phyloP scores from a whole-genome alignment of 1,140 invertebrate genomes.

The Chironomus striatipennis region DNA sequence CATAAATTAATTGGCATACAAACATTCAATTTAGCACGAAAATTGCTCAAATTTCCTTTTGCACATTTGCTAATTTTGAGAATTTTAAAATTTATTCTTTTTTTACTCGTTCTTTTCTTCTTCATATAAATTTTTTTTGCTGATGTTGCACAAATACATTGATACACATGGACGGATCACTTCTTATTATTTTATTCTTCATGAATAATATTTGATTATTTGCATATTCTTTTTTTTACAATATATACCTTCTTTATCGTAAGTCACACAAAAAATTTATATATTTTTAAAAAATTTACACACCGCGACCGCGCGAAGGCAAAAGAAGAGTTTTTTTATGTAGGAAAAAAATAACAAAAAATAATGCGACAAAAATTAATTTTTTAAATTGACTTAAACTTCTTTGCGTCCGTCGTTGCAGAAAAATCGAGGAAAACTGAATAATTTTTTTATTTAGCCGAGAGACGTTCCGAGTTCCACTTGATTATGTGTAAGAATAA shows the following conservation, averaged over 20 bases:
- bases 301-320: neutral
- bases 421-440: slow-evolving; percentile 16
- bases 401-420: slow-evolving; percentile 20
- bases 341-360: no score
- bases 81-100: no score
- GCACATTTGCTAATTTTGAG: slow-evolving; percentile 3
- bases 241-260: neutral
- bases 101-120: no score
- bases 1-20: neutral
- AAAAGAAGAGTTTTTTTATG: neutral
- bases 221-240: neutral
- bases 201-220: no score
- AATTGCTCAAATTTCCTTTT: neutral
- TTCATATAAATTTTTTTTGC: no score
- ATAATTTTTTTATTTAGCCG: no score
- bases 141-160: no score
- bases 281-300: neutral
- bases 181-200: no score
- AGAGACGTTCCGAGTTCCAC: no score
- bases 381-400: neutral
- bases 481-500: slow-evolving; percentile 6
- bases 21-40: neutral
- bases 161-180: no score
- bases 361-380: neutral
- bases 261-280: neutral